Evolutionary conservation across 2,113 vertebrate species (phyloP).

Genomic region (Baryphthengus martii): DNA sequence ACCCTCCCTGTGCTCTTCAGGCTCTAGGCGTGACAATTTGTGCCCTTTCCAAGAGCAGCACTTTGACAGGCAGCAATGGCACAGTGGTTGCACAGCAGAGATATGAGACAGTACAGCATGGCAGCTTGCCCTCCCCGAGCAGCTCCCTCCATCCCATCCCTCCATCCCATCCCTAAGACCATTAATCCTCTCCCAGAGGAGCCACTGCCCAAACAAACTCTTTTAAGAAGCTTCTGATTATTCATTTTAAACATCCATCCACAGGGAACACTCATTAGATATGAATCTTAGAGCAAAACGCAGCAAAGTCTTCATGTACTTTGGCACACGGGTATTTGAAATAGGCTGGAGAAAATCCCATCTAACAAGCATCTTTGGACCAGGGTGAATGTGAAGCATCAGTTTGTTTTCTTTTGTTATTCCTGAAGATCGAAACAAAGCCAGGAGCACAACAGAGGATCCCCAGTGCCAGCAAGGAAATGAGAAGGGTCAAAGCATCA

Average conservation of each 20-base stretch:
- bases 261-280: background rate
- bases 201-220: background rate
- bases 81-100: background rate
- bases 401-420: background rate
- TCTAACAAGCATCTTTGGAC: background rate
- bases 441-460: background rate
- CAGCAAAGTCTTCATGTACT: background rate
- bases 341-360: background rate
- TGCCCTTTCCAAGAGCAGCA: rapidly evolving
- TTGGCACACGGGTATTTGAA: background rate
- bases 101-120: rapidly evolving
- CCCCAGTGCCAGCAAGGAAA: background rate
- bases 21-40: too few species aligned
- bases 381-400: background rate
- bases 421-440: background rate
- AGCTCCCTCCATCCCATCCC: too few species aligned
- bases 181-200: background rate
- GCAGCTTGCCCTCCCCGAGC: background rate
- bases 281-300: background rate
- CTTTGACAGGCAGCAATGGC: background rate
- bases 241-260: background rate
- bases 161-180: background rate
- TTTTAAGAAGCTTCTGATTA: background rate
- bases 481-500: background rate
- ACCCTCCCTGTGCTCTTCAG: background rate